These are phyloP conservation scores for Cerceris ruficornis DNA, from an alignment of 2,888 invertebrate genomes.

Conservation along the genomic window DNA sequence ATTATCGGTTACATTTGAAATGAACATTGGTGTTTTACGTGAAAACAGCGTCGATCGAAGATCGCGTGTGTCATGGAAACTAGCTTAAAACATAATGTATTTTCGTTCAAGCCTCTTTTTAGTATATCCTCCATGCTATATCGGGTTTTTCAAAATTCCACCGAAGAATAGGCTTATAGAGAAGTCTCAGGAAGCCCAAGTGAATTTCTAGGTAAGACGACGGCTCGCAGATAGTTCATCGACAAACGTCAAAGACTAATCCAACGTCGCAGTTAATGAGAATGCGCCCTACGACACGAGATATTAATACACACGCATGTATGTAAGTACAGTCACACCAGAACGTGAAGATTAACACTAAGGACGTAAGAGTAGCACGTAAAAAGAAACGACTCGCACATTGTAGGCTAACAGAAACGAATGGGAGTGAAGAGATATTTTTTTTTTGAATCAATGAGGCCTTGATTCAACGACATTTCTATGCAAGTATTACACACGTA, in stretches of 20 bases:
- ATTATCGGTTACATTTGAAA: too few species aligned
- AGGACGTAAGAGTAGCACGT: conserved; percentile 29
- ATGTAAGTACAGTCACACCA: conserved; percentile 65
- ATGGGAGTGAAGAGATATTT: conserved; percentile 49
- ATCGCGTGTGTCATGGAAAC: too few species aligned
- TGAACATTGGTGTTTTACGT: too few species aligned
- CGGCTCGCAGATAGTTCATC: neutral
- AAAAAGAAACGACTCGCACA: conserved; percentile 33
- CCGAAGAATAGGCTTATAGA: neutral
- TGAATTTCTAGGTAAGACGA: neutral
- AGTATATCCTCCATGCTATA: too few species aligned
- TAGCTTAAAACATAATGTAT: too few species aligned
- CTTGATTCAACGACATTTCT: conserved; percentile 77
- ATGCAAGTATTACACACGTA: conserved; percentile 68
- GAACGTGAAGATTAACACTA: conserved; percentile 14
- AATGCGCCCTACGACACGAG: conserved; percentile 25
- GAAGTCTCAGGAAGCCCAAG: neutral
- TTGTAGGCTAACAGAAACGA: conserved; percentile 28
- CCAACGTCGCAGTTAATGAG: neutral
- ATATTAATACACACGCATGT: conserved; percentile 57
- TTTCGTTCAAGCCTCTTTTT: too few species aligned
- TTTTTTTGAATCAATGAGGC: conserved; percentile 73
- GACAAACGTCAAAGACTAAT: neutral
- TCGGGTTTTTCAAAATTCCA: neutral
- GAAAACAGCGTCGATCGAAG: too few species aligned